A percentile compares a stretch with the other conserved stretches of the same genome.
Evolutionary conservation across 1,140 invertebrate genomes (phyloP).

Genomic region (Drosophila erecta): DNA sequence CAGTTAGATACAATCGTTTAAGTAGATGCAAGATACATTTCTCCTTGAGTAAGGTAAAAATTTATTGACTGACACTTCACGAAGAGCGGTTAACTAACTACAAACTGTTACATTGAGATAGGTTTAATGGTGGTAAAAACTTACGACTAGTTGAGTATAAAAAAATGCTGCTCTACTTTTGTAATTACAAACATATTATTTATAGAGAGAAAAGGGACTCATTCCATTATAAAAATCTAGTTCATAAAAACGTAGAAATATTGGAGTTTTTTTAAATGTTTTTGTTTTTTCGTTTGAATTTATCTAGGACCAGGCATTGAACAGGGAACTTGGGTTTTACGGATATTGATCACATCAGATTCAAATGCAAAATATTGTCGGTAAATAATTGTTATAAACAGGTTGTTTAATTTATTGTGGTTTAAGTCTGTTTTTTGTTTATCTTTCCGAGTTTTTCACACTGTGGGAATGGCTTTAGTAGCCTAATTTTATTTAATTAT

Average conservation of each 20-base stretch:
- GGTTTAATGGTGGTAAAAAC: slow-evolving; percentile 48
- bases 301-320: slow-evolving; percentile 22
- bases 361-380: slow-evolving; percentile 19
- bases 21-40: slow-evolving; percentile 40
- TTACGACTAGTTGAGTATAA: slow-evolving; percentile 39
- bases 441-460: background rate
- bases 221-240: slow-evolving; percentile 57
- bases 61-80: slow-evolving; percentile 33
- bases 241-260: slow-evolving; percentile 32
- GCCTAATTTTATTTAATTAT: slow-evolving; percentile 33
- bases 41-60: slow-evolving; percentile 10
- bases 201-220: slow-evolving; percentile 49
- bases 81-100: slow-evolving; percentile 65
- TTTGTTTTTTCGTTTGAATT: slow-evolving; percentile 19
- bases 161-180: slow-evolving; percentile 37
- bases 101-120: slow-evolving; percentile 66
- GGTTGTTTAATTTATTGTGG: slow-evolving; percentile 29
- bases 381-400: slow-evolving; percentile 33
- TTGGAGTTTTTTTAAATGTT: slow-evolving; percentile 22
- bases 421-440: slow-evolving; percentile 1
- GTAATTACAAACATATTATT: slow-evolving; percentile 43
- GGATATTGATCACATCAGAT: slow-evolving; percentile 35
- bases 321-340: slow-evolving; percentile 9
- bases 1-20: slow-evolving; percentile 42
- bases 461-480: background rate